These are phyloP conservation scores for Apamea anceps DNA, from an alignment of 2,888 invertebrate species.

Conservation along the genomic window DNA sequence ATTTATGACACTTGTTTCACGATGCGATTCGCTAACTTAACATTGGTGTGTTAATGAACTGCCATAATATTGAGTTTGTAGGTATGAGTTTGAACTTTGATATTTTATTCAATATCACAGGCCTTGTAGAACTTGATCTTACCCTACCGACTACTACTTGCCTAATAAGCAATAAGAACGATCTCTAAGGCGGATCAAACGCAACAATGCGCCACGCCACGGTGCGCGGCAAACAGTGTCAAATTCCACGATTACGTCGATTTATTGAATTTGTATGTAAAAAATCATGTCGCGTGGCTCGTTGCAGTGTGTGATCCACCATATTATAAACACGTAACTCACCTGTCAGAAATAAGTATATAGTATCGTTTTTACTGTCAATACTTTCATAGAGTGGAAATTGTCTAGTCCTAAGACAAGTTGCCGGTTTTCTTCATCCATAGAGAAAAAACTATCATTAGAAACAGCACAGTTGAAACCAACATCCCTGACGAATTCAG, in stretches of 20 bases:
- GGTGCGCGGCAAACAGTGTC: background rate
- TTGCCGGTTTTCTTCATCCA: background rate
- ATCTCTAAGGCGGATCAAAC: background rate
- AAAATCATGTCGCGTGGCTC: background rate
- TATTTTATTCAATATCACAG: background rate
- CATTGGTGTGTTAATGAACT: background rate
- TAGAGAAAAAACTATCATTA: background rate
- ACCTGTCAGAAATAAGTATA: background rate
- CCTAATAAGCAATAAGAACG: background rate
- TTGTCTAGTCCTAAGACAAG: too few species aligned
- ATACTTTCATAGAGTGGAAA: background rate
- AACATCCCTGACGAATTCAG: constrained; percentile 2
- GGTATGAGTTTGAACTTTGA: background rate
- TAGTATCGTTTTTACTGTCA: background rate
- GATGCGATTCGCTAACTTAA: background rate
- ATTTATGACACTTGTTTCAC: constrained; percentile 25
- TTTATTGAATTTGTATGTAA: background rate
- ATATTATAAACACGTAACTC: background rate
- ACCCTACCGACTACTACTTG: background rate
- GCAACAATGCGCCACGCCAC: background rate
- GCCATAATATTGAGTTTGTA: background rate
- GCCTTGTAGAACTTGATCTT: too few species aligned
- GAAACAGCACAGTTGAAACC: background rate
- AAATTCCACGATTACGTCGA: background rate
- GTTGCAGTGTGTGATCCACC: background rate